These are phyloP conservation scores for Hypocryptadius cinnamomeus DNA, from an alignment of 2,113 vertebrate species.

Conservation along the genomic window DNA sequence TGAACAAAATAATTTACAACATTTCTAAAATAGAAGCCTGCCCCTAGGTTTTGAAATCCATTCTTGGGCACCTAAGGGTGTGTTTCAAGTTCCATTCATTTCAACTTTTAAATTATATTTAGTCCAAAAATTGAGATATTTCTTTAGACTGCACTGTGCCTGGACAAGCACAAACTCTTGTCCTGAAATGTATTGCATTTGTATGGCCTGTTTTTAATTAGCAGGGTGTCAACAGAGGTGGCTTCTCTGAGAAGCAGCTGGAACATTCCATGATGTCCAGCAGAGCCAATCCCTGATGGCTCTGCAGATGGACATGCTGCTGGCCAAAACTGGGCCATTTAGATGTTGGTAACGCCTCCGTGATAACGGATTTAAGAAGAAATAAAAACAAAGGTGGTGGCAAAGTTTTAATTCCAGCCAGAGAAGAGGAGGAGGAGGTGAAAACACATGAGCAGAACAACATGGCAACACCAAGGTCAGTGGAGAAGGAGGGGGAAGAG, in stretches of 20 bases:
- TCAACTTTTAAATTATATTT: not conserved
- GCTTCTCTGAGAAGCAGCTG: not conserved
- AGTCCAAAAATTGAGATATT: not conserved
- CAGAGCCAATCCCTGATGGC: not conserved
- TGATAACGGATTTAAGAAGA: not conserved
- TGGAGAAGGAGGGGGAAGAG: not conserved
- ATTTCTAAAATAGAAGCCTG: not conserved
- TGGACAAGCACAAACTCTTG: not conserved
- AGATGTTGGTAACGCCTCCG: rapidly evolving
- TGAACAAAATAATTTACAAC: not conserved
- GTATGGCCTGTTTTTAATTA: not conserved
- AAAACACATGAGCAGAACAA: not conserved
- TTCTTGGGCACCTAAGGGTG: not conserved
- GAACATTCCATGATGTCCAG: not conserved
- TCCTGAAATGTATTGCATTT: not conserved
- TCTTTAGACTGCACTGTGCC: not conserved
- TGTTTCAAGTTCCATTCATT: not conserved
- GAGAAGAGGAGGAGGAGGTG: not conserved
- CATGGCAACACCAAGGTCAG: too few species aligned
- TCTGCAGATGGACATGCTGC: not conserved
- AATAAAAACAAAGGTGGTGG: not conserved
- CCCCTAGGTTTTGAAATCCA: not conserved
- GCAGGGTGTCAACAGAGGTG: not conserved
- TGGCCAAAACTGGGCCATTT: not conserved
- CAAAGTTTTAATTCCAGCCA: rapidly evolving